Conservation (phyloP, 2,113 vertebrate species). For the Oryzias celebensis region DNA sequence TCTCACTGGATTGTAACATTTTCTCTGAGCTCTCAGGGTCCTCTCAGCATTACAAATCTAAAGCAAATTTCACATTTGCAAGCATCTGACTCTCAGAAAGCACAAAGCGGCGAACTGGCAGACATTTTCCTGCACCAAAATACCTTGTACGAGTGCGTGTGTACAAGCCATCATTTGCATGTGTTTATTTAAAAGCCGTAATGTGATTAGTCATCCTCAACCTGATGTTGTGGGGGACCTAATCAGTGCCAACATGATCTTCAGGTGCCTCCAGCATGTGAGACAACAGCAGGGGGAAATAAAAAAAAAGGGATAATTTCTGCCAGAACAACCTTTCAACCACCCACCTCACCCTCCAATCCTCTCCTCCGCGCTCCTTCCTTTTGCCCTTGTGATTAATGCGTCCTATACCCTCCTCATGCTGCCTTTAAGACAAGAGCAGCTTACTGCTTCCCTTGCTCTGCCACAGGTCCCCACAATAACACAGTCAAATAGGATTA, state of each 20-base stretch:
- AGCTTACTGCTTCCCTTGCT: slow-evolving; percentile 51
- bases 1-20: slow-evolving; percentile 45
- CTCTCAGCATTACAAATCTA: slow-evolving; percentile 39
- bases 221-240: slow-evolving; percentile 45
- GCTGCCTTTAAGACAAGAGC: slow-evolving; percentile 65
- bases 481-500: slow-evolving; percentile 68
- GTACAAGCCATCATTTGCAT: slow-evolving; percentile 42
- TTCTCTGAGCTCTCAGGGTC: slow-evolving; percentile 20
- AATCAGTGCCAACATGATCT: slow-evolving; percentile 31
- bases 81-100: slow-evolving; percentile 42
- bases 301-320: slow-evolving; percentile 53
- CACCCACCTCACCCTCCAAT: slow-evolving; percentile 57
- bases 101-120: slow-evolving; percentile 27
- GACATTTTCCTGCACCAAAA: slow-evolving; percentile 28
- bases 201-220: slow-evolving; percentile 55
- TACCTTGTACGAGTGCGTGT: slow-evolving; percentile 40
- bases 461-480: slow-evolving; percentile 54
- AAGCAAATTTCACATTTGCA: slow-evolving; percentile 44
- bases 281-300: slow-evolving; percentile 34
- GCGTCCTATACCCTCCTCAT: slow-evolving; percentile 52
- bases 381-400: slow-evolving; percentile 61
- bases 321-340: slow-evolving; percentile 52
- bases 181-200: slow-evolving; percentile 44
- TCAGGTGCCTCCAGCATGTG: slow-evolving; percentile 45
- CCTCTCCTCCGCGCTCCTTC: slow-evolving; percentile 28